phyloP scores from a whole-genome alignment of 2,797 vertebrate genomes.

The Periparus ater region DNA sequence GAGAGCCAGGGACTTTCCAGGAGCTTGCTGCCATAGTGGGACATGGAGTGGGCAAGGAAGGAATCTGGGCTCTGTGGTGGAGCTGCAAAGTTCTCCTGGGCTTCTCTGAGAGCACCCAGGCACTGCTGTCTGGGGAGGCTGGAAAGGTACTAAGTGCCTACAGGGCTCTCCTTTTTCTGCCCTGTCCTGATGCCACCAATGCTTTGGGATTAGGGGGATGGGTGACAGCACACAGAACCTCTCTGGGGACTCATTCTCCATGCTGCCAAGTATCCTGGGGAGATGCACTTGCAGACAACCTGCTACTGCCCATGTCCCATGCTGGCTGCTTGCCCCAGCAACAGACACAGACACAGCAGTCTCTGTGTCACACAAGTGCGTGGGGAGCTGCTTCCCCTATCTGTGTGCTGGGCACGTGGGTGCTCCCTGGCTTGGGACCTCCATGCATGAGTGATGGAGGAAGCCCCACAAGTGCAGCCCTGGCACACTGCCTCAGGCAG shows the following conservation, averaged over 20 bases:
- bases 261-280: not conserved
- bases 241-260: not conserved
- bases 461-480: not conserved
- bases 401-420: rapidly evolving
- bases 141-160: not conserved
- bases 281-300: not conserved
- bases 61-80: not conserved
- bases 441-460: rapidly evolving
- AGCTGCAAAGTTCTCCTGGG: not conserved
- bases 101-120: not conserved
- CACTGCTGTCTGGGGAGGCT: not conserved
- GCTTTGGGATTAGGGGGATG: not conserved
- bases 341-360: no score
- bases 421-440: not conserved
- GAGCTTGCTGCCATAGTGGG: not conserved
- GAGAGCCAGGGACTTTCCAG: slow-evolving; percentile 54
- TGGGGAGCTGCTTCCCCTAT: rapidly evolving
- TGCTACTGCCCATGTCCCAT: rapidly evolving
- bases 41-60: not conserved
- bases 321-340: no score
- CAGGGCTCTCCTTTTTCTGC: not conserved
- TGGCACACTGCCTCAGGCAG: not conserved
- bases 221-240: not conserved
- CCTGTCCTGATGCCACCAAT: not conserved
- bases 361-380: rapidly evolving